Conservation (phyloP, 2,797 vertebrate species). For the Phylloscopus collybita region DNA sequence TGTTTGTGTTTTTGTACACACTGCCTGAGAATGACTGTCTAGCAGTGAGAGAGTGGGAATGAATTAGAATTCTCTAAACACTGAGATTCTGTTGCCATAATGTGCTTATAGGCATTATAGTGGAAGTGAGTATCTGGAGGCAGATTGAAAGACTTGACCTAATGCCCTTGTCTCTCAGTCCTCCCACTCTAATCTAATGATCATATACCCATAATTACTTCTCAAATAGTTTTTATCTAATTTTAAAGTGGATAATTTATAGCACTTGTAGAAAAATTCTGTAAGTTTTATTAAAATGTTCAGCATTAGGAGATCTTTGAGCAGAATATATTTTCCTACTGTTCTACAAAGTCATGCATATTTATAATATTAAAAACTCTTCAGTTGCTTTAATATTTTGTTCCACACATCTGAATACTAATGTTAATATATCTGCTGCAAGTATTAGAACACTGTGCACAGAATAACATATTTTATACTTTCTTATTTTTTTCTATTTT, state of each 20-base stretch:
- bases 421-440: conserved; percentile 51
- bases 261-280: conserved; percentile 72
- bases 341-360: conserved; percentile 76
- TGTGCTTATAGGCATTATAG: conserved; percentile 67
- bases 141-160: conserved; percentile 77
- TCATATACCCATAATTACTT: conserved; percentile 77
- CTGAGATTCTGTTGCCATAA: conserved; percentile 70
- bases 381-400: conserved; percentile 74
- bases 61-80: conserved; percentile 76
- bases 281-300: conserved; percentile 79
- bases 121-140: conserved; percentile 68
- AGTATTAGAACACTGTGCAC: conserved; percentile 17
- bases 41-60: conserved; percentile 6
- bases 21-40: conserved; percentile 2
- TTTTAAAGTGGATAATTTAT: conserved; percentile 80
- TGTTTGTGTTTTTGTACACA: background rate
- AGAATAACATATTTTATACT: conserved; percentile 17
- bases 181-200: conserved; percentile 74
- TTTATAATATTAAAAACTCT: conserved; percentile 77
- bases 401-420: conserved; percentile 69
- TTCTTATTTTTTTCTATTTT: conserved; percentile 12
- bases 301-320: conserved; percentile 72
- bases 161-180: conserved; percentile 67
- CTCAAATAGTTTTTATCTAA: conserved; percentile 79
- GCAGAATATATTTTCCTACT: conserved; percentile 77